Evolutionary conservation across 2,888 invertebrate genomes (phyloP), one percentile per base, ranked within the genome.

Genomic region (Euphydryas editha): DNA sequence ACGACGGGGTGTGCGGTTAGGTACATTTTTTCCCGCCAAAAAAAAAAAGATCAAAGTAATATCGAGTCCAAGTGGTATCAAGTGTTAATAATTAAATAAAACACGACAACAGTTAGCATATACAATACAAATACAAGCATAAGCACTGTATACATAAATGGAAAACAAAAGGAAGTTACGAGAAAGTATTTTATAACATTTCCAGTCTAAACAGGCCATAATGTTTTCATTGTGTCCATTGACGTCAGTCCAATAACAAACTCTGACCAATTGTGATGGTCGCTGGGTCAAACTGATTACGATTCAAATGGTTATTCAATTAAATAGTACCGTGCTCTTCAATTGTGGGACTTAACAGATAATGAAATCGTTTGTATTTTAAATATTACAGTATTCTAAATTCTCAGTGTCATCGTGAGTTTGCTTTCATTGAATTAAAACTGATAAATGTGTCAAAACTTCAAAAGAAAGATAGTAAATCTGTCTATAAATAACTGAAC

Each of bases 181-280:
- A 56, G 47, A 62, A 57, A 39, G 24, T 42, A 51, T 51, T 47
- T 5, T 21, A 49, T 47, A 17, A 37, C 49, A 51, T 13, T 59
- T 59, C 51, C 57, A 64, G 51, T 58, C 36, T 62, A 49, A 30
- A 47, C 37, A 62, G 54, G 8, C 15, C 36, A 30, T 62, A 69
- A 65, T 61, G 65, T 57, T 55, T 59, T 65, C 64, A 61, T 65
- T 69, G 71, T 63, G 21, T 59, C 42, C 61, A 65, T 56, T 71
- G 67, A 65, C 69, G 61, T 69, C 67, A 67, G 8, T 18, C 56
- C 46, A 62, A 37, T 49, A 49, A 39, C 58, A 46, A 57, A 66
- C 68, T 65, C 62, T 60, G 46, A 20, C 20, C 66, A 69, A 66
- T 65, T 69, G 69, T 51, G 65, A 51, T 55, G 46, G 59, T 39